Conservation (phyloP, 2,797 vertebrate genomes). For the Pseudocheirus occidentalis region DNA sequence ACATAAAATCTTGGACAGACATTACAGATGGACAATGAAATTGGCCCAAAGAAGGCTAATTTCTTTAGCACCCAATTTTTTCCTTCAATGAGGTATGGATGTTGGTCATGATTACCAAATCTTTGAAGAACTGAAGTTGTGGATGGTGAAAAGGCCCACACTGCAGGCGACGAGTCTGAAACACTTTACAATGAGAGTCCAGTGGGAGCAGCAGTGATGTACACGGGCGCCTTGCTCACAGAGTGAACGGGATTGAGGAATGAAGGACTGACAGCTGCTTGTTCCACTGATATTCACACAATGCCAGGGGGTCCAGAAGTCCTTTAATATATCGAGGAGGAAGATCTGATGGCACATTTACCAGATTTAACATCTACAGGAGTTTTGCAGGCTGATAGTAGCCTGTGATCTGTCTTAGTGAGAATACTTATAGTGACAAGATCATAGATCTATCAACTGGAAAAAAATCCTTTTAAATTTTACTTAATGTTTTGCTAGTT, state of each 20-base stretch:
- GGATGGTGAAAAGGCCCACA: neutral
- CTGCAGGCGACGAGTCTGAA: neutral
- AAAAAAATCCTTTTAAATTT: neutral
- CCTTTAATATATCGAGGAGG: neutral
- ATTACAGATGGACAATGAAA: neutral
- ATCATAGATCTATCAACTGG: neutral
- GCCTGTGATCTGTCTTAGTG: neutral
- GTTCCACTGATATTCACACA: neutral
- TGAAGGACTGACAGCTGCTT: neutral
- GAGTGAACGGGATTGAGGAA: neutral
- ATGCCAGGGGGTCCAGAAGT: neutral
- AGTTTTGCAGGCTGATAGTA: neutral
- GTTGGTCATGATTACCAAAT: neutral
- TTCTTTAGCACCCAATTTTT: neutral
- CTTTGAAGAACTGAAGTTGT: neutral
- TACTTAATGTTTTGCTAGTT: neutral
- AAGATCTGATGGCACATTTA: neutral
- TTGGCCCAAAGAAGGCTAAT: neutral
- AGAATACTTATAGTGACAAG: neutral
- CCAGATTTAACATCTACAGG: neutral
- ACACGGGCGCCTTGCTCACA: neutral
- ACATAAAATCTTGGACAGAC: neutral
- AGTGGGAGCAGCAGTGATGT: neutral
- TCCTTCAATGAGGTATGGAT: neutral
- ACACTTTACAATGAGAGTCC: neutral